Evolutionary conservation across 2,888 invertebrate genomes (phyloP), one percentile per base, ranked within the genome.

Genomic region (Plagodis pulveraria): DNA sequence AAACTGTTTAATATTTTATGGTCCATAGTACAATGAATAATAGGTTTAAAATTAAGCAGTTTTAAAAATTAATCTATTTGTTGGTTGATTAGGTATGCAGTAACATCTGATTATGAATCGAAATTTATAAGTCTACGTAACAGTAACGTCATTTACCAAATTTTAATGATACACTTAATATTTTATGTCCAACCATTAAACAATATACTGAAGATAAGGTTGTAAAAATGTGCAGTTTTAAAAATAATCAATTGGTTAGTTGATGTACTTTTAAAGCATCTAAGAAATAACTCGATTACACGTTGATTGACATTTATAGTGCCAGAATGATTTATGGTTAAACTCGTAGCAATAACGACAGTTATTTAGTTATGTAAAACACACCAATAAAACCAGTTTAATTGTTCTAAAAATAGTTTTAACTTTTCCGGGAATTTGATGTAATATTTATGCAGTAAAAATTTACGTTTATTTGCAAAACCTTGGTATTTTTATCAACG

Each of bases 401-500:
- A 41, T 33, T 44, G 1, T 22, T 34, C 40, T 40, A 52, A 58
- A 54, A 62, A 51, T 53, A 48, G 0, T 8, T 42, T 48, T 4
- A 36, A 12, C 40, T 45, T 42, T 56, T 58, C 53, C 56, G 46
- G 54, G 48, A 51, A 52, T 57, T 55, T 48, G 38, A 38, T 6
- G 52, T 44, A 45, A 46, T 56, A 56, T 62, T 58, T 38, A 55
- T 49, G 51, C 45, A 57, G 56, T 59, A 48, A 45, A 55, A 57
- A 36, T 11, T 51, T 59, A 49, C 45, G 46, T 63, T 42, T 63
- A 47, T 65, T 60, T 62, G 56, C 34, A 43, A 45, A 59, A 41
- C 48, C 41, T 50, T 40, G 44, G 58, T 52, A 22, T n/a, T 43
- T 45, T 22, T 65, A 64, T 64, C 64, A 60, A 55, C n/a, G n/a